These are phyloP conservation scores for Glossophaga mutica DNA, from an alignment of 2,797 vertebrate genomes.

Conservation along the genomic window DNA sequence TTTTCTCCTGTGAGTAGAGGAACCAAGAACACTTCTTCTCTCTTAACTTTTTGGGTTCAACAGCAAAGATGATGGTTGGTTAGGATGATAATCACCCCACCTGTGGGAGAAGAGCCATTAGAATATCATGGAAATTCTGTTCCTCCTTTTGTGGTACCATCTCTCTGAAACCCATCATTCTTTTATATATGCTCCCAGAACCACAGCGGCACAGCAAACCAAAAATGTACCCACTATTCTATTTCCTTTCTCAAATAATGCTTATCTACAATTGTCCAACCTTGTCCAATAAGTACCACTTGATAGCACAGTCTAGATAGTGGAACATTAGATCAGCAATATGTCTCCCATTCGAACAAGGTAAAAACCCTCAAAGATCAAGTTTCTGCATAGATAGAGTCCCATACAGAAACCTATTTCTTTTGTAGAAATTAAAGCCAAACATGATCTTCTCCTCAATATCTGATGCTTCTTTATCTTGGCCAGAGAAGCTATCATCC, in stretches of 20 bases:
- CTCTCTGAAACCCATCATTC: background rate
- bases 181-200: background rate
- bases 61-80: background rate
- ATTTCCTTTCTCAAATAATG: background rate
- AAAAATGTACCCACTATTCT: background rate
- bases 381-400: conserved; percentile 2
- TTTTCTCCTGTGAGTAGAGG: background rate
- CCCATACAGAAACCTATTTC: background rate
- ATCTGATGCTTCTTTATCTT: background rate
- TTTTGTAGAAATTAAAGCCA: conserved; percentile 22
- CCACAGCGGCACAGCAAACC: background rate
- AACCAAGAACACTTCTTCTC: background rate
- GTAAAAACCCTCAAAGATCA: background rate
- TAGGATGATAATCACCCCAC: background rate
- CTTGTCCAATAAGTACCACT: background rate
- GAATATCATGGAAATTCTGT: background rate
- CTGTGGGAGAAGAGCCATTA: background rate
- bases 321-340: background rate
- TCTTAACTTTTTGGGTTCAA: background rate
- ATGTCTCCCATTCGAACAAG: background rate
- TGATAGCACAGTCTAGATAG: background rate
- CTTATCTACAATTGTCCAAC: background rate
- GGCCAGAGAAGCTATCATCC: background rate
- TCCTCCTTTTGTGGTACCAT: conserved; percentile 1
- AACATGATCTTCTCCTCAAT: background rate